A percentile compares a stretch with the other conserved stretches of the same genome.
These are phyloP conservation scores for Sweltsa coloradensis DNA, from an alignment of 1,140 invertebrate species.

Conservation along the genomic window DNA sequence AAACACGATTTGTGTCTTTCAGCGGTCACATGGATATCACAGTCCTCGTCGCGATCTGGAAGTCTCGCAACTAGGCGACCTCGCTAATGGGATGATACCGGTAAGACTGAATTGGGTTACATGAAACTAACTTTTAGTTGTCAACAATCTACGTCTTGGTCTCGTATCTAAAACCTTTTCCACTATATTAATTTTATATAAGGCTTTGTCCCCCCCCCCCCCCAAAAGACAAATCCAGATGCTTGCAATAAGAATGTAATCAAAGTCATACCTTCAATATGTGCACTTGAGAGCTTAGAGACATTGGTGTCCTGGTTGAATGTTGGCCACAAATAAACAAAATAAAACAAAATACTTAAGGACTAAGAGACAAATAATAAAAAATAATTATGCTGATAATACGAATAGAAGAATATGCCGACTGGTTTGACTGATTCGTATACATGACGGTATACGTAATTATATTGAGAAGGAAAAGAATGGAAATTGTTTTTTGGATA, in stretches of 20 bases:
- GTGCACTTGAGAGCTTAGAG: too few relatives aligned
- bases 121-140: constrained; percentile 21
- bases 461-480: too few relatives aligned
- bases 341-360: too few relatives aligned
- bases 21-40: constrained; percentile 87
- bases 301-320: too few relatives aligned
- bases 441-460: too few relatives aligned
- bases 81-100: constrained; percentile 99
- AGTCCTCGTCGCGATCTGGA: constrained; percentile 96
- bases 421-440: too few relatives aligned
- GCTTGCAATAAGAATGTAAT: not conserved
- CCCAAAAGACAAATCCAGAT: not conserved
- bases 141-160: not conserved
- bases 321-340: too few relatives aligned
- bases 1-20: too few relatives aligned
- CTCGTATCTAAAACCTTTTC: not conserved
- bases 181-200: not conserved
- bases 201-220: too few relatives aligned
- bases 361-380: not conserved
- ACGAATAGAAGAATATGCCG: too few relatives aligned
- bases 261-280: not conserved
- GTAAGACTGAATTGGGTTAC: constrained; percentile 40
- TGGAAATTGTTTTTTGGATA: too few relatives aligned
- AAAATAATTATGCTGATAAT: not conserved
- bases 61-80: constrained; percentile 89